These are phyloP conservation scores for Pocillopora meandrina DNA, from an alignment of 92 coral and sea anemone genomes.

Conservation along the genomic window DNA sequence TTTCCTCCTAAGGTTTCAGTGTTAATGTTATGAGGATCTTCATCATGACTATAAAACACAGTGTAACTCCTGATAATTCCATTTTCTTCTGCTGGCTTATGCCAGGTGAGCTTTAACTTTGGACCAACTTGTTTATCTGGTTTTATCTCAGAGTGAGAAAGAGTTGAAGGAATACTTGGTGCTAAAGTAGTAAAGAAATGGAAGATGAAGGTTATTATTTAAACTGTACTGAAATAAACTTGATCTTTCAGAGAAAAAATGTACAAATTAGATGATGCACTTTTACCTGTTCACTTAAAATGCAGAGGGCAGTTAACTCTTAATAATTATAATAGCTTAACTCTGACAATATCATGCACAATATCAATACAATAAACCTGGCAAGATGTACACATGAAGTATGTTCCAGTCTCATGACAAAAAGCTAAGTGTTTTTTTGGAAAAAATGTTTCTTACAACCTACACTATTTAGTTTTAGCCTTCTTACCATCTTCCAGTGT, in stretches of 20 bases:
- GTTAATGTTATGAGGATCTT: not conserved
- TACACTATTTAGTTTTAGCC: no score
- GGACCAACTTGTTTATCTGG: constrained; percentile 19
- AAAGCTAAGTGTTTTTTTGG: not conserved
- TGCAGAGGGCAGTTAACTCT: no score
- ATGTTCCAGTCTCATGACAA: no score
- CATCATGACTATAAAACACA: not conserved
- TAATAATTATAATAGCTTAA: no score
- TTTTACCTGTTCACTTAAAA: no score
- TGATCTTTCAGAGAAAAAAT: no score
- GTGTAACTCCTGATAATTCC: constrained; percentile 35
- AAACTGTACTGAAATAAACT: not conserved
- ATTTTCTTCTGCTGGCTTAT: constrained; percentile 11
- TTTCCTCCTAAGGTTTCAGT: not conserved
- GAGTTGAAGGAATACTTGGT: constrained; percentile 16
- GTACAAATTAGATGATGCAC: no score
- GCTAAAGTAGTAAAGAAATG: not conserved
- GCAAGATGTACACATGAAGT: no score
- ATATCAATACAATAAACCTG: no score
- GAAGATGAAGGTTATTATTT: no score
- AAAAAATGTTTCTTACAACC: not conserved
- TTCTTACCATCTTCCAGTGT: no score
- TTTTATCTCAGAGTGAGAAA: not conserved
- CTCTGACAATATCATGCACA: no score
- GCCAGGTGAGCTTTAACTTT: constrained; percentile 25